phyloP scores from a whole-genome alignment of 2,888 invertebrate species.

The Malthinus seriepunctatus region DNA sequence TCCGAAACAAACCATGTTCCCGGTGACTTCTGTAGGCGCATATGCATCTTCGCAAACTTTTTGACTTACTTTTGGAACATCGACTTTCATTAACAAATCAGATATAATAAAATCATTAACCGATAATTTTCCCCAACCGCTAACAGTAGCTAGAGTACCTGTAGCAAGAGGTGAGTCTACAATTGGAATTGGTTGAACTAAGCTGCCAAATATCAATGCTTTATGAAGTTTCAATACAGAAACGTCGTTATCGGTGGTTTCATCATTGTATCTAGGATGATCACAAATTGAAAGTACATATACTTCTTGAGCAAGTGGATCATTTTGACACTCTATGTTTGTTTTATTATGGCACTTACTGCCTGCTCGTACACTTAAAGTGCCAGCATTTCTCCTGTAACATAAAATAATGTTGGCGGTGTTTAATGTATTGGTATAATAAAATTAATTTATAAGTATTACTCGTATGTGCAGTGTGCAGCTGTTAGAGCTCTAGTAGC shows the following conservation, averaged over 20 bases:
- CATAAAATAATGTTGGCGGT: too few relatives aligned
- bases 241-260: constrained; percentile 2
- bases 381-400: too few relatives aligned
- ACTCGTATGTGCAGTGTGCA: constrained; percentile 11
- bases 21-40: constrained; percentile 37
- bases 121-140: constrained; percentile 8
- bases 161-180: not conserved
- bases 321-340: too few relatives aligned
- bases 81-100: not conserved
- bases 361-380: not conserved
- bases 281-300: not conserved
- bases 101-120: not conserved
- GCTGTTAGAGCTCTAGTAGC: constrained; percentile 7
- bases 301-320: not conserved
- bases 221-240: not conserved
- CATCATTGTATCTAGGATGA: not conserved
- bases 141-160: not conserved
- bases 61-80: not conserved
- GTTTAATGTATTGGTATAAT: not conserved
- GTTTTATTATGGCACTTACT: not conserved
- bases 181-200: not conserved
- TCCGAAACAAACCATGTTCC: constrained; percentile 3
- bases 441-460: too few relatives aligned
- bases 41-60: constrained; percentile 1
- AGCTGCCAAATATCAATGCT: not conserved